phyloP scores from a whole-genome alignment of 2,113 vertebrate genomes.

The Rhea pennata region DNA sequence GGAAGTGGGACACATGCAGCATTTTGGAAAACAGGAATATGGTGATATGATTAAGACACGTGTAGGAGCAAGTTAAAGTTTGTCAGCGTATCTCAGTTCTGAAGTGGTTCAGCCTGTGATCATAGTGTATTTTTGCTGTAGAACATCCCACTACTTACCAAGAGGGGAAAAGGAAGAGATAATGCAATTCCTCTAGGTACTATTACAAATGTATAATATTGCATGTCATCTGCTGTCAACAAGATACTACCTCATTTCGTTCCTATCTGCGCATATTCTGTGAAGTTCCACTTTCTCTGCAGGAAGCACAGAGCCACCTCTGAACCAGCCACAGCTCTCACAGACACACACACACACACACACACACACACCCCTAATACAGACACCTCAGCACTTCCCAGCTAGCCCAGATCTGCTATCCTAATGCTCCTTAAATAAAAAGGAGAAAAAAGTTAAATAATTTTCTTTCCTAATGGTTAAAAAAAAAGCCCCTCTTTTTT shows the following conservation, averaged over 20 bases:
- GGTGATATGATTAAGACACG: neutral
- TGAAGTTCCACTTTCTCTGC: neutral
- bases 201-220: neutral
- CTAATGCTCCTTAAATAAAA: neutral
- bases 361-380: neutral
- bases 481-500: neutral
- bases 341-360: neutral
- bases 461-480: neutral
- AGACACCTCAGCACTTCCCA: neutral
- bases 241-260: neutral
- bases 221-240: neutral
- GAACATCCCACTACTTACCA: neutral
- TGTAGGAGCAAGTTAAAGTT: neutral
- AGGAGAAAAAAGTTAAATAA: neutral
- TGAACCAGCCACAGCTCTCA: neutral
- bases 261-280: neutral
- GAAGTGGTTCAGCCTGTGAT: neutral
- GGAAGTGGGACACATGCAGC: neutral
- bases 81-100: neutral
- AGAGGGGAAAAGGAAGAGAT: neutral
- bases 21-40: neutral
- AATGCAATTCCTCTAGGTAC: neutral
- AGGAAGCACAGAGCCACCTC: neutral
- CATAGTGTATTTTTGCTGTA: neutral
- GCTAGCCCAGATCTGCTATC: neutral